These are phyloP conservation scores for Galaxea fascicularis DNA, from an alignment of 92 coral and sea anemone genomes.

Conservation along the genomic window DNA sequence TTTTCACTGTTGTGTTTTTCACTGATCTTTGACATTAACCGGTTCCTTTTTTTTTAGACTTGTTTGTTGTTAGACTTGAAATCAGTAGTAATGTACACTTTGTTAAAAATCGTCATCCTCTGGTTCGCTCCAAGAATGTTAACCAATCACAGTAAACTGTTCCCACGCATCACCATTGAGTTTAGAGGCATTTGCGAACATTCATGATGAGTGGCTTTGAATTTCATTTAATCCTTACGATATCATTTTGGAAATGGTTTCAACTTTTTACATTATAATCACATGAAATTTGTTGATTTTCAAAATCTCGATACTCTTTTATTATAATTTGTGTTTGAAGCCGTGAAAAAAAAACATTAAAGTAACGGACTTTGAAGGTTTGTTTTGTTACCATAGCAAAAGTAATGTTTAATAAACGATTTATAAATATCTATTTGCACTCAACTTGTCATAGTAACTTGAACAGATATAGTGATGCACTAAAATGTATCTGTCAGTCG, in stretches of 20 bases:
- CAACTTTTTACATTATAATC: neutral
- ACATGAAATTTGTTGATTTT: slow-evolving; percentile 3
- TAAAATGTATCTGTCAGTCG: neutral
- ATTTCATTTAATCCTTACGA: neutral
- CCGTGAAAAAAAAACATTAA: neutral
- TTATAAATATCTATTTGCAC: neutral
- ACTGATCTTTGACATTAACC: slow-evolving; percentile 10
- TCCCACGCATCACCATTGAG: neutral
- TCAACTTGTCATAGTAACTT: neutral
- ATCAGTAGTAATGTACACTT: slow-evolving; percentile 3
- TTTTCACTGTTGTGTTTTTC: slow-evolving; percentile 26
- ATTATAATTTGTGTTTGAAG: neutral
- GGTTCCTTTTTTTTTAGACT: slow-evolving; percentile 13
- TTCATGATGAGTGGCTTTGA: slow-evolving; percentile 2
- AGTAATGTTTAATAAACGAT: no score
- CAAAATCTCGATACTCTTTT: neutral
- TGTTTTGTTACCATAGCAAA: no score
- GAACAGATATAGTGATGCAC: no score
- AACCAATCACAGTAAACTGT: slow-evolving; percentile 24
- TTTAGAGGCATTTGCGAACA: neutral
- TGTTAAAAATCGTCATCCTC: slow-evolving; percentile 17
- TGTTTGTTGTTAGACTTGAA: slow-evolving; percentile 28
- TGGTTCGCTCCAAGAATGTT: slow-evolving; percentile 24
- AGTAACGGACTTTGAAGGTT: no score
- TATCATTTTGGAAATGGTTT: slow-evolving; percentile 4